phyloP scores from a whole-genome alignment of 2,797 vertebrate genomes.

The Antrozous pallidus region DNA sequence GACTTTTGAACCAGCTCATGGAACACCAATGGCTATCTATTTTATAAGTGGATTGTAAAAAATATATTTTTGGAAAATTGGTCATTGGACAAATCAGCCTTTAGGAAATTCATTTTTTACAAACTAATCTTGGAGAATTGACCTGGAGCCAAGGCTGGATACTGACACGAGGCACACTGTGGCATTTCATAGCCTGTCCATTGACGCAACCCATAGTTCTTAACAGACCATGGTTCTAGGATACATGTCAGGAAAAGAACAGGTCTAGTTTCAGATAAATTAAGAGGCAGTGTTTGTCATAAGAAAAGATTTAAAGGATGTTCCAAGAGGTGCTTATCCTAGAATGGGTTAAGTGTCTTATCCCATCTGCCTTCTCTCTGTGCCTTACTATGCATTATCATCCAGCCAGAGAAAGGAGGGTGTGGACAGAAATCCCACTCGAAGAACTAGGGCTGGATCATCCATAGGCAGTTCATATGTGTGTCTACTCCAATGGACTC shows the following conservation, averaged over 20 bases:
- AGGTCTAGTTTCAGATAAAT: background rate
- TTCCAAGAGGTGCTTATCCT: background rate
- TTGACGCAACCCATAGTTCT: background rate
- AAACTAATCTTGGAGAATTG: background rate
- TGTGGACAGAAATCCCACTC: background rate
- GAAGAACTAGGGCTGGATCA: background rate
- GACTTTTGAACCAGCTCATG: background rate
- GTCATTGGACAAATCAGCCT: background rate
- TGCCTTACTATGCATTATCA: background rate
- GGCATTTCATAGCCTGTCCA: background rate
- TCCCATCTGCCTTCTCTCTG: background rate
- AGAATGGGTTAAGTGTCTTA: background rate
- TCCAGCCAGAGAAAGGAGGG: background rate
- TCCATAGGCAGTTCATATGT: background rate
- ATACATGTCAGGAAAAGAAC: background rate
- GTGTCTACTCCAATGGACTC: background rate
- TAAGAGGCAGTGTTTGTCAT: background rate
- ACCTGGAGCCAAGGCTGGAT: background rate
- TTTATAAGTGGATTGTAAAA: background rate
- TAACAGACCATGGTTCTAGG: background rate
- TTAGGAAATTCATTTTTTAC: background rate
- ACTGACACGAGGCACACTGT: background rate
- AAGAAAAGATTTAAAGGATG: background rate
- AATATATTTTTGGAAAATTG: background rate
- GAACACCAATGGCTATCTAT: background rate